A percentile compares a stretch with the other conserved stretches of the same genome.
Conservation (phyloP, 1,140 invertebrate species). For the Neodiprion fabricii region DNA sequence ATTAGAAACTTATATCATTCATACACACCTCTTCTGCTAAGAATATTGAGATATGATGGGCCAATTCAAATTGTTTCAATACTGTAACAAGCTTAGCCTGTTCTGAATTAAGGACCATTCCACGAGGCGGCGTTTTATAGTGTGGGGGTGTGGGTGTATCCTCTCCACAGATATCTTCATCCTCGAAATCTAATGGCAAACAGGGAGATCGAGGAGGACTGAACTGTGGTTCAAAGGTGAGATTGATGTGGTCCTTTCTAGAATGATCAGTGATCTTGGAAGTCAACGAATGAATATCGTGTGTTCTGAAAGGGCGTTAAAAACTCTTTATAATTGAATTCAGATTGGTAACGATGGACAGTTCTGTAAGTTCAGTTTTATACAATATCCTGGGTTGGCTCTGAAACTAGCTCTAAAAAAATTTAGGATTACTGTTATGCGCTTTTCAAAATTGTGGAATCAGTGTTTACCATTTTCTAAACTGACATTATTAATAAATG, state of each 20-base stretch:
- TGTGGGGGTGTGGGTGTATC: slow-evolving; percentile 51
- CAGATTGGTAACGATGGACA: too few relatives aligned
- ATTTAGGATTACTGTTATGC: too few relatives aligned
- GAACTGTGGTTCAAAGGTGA: slow-evolving; percentile 47
- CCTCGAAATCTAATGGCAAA: slow-evolving; percentile 39
- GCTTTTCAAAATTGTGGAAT: too few relatives aligned
- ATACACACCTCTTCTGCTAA: slow-evolving; percentile 52
- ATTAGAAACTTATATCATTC: not conserved
- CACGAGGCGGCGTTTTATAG: slow-evolving; percentile 46
- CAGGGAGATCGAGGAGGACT: slow-evolving; percentile 46
- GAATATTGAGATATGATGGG: slow-evolving; percentile 45
- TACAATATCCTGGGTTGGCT: too few relatives aligned
- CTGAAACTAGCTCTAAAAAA: too few relatives aligned
- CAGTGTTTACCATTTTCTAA: too few relatives aligned
- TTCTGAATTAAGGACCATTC: slow-evolving; percentile 39
- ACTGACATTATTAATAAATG: too few relatives aligned
- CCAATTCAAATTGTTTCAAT: slow-evolving; percentile 42
- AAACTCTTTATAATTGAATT: not conserved
- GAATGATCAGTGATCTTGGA: not conserved
- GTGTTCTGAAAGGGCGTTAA: not conserved
- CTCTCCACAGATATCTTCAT: slow-evolving; percentile 49
- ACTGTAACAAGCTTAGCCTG: slow-evolving; percentile 43
- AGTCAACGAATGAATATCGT: too few relatives aligned
- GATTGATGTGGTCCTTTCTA: slow-evolving; percentile 33
- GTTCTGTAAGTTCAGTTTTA: too few relatives aligned